A percentile compares a stretch with the other conserved stretches of the same genome.
Evolutionary conservation across 2,797 vertebrate species (phyloP).

Genomic region (Bufotes viridis): DNA sequence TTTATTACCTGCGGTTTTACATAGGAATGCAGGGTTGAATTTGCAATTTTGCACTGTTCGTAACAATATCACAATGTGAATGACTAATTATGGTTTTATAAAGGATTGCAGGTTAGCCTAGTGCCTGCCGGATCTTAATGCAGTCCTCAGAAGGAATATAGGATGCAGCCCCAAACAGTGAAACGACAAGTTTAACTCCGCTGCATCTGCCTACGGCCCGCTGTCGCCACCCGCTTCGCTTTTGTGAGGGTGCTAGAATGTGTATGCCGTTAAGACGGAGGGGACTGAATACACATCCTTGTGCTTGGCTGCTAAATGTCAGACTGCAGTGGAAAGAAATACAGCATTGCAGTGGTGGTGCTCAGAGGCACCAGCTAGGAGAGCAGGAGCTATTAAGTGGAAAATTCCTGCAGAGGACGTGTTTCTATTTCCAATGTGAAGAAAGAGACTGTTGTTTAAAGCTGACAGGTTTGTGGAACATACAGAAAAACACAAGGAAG

Average conservation of each 20-base stretch:
- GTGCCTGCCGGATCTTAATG: neutral
- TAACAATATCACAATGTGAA: neutral
- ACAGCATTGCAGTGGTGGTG: slow-evolving; percentile 78
- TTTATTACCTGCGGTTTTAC: neutral
- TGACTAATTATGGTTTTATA: neutral
- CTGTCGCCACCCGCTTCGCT: neutral
- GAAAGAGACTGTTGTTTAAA: slow-evolving; percentile 82
- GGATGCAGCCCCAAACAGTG: neutral
- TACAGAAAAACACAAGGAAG: slow-evolving; percentile 75
- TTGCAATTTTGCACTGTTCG: neutral
- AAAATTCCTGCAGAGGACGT: slow-evolving; percentile 83
- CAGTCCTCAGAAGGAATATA: neutral
- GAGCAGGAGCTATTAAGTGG: slow-evolving; percentile 78
- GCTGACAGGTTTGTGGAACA: slow-evolving; percentile 78
- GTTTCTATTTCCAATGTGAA: slow-evolving; percentile 81
- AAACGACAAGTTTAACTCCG: neutral
- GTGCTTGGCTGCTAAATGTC: slow-evolving; percentile 77
- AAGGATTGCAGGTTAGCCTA: neutral
- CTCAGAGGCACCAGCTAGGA: slow-evolving; percentile 77
- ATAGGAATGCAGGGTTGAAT: neutral
- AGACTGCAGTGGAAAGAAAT: slow-evolving; percentile 80
- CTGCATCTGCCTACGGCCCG: neutral
- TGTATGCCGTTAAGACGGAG: slow-evolving; percentile 58
- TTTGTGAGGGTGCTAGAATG: slow-evolving; percentile 61
- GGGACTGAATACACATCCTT: slow-evolving; percentile 76